Evolutionary conservation across 2,113 vertebrate species (phyloP).

Genomic region (Tychaedon coryphoeus): DNA sequence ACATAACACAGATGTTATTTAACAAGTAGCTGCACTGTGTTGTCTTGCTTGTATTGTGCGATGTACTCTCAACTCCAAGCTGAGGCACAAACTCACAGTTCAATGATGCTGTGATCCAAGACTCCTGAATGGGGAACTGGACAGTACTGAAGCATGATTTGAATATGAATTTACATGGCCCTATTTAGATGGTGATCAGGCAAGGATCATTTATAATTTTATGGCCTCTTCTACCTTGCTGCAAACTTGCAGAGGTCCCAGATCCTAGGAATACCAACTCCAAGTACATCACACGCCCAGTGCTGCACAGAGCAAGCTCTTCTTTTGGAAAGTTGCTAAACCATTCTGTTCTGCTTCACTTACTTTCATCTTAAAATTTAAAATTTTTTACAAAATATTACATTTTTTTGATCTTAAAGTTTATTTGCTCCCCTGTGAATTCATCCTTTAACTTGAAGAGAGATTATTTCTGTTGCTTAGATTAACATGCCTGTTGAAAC

Average conservation of each 20-base stretch:
- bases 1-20: background rate
- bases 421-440: background rate
- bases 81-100: background rate
- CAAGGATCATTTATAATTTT: background rate
- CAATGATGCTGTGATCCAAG: background rate
- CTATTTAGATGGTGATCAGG: background rate
- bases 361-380: background rate
- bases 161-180: background rate
- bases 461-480: background rate
- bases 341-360: background rate
- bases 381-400: background rate
- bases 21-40: background rate
- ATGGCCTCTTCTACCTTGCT: background rate
- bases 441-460: background rate
- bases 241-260: background rate
- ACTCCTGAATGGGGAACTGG: background rate
- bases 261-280: background rate
- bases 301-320: background rate
- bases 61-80: background rate
- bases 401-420: background rate
- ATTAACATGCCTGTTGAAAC: background rate
- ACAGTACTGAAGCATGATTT: background rate
- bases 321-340: background rate
- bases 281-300: background rate
- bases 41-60: background rate